phyloP scores from a whole-genome alignment of 2,113 vertebrate species.

The Cinclus cinclus region DNA sequence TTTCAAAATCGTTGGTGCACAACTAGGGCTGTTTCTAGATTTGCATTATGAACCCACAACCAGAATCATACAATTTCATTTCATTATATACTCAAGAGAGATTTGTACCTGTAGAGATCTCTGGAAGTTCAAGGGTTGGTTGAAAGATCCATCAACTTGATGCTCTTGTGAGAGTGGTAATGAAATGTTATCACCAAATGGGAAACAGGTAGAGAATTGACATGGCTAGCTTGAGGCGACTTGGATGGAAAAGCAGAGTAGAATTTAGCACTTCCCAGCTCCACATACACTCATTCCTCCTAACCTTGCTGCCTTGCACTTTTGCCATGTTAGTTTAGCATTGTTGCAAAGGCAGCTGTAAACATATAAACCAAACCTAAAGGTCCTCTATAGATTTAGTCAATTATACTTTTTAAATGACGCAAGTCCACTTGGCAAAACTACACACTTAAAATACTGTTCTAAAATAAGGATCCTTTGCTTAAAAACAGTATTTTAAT shows the following conservation, averaged over 20 bases:
- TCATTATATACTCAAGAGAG: background rate
- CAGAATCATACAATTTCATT: background rate
- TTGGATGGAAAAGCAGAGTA: background rate
- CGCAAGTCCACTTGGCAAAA: background rate
- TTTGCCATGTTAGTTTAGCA: background rate
- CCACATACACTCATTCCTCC: background rate
- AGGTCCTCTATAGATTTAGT: background rate
- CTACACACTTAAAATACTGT: background rate
- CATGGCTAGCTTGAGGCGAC: background rate
- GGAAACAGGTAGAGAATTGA: background rate
- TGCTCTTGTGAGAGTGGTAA: background rate
- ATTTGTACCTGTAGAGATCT: background rate
- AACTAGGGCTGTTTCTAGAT: background rate
- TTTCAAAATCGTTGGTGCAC: background rate
- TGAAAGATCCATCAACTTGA: background rate
- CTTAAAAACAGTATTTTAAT: background rate
- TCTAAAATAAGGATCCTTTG: background rate
- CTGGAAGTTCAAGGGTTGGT: background rate
- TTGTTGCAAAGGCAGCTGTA: background rate
- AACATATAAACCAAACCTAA: background rate
- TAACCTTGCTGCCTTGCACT: background rate
- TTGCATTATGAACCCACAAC: background rate
- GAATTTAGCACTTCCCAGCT: background rate
- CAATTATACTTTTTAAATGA: background rate
- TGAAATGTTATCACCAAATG: background rate